Evolutionary conservation across 2,888 invertebrate species (phyloP), one percentile per base, ranked within the genome.

Genomic region (Drosophila percnosoma): DNA sequence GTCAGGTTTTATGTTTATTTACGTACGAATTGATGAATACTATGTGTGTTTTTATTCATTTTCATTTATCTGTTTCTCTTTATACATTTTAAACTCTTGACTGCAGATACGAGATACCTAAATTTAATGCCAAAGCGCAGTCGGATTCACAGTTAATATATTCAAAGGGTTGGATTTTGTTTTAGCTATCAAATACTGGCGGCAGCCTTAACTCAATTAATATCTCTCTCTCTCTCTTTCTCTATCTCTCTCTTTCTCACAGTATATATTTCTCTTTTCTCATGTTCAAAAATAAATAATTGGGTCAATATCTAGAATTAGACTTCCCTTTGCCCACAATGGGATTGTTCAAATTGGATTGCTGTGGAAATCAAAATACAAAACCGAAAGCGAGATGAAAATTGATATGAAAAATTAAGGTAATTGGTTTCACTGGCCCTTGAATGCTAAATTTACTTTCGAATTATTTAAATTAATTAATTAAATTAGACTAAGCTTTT

Each of bases 1-100:
- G 31, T 55, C 52, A 71, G 72, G 27, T 38, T 38, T 13, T 10
- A 73, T 88, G 72, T 73, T 71, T 73, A 61, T 68, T 89, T 87
- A 87, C 83, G 76, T 82, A 87, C 80, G 83, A 69, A 73, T 88
- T 63, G 68, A 68, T 74, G 82, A 82, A 67, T 72, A 82, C 57
- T 73, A 54, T 83, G 27, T 70, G 57, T 51, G 52, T 45, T 45
- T 38, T 27, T n/a, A 38, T 73, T 53, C 8, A 36, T 53, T 53
- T 53, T 63, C 42, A 51, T 52, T n/a, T 29, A 27, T 55, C n/a
- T 36, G 54, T 15, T 63, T 57, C 24, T 52, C 29, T 59, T 68
- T 57, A 60, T 68, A 66, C 55, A 69, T 55, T 65, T 68, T 64
- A 42, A 49, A 45, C 54, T 60, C 13, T 62, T 45, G 18, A 21